These are phyloP conservation scores for Anthrax anthrax DNA, from an alignment of 2,888 invertebrate genomes.

Conservation along the genomic window DNA sequence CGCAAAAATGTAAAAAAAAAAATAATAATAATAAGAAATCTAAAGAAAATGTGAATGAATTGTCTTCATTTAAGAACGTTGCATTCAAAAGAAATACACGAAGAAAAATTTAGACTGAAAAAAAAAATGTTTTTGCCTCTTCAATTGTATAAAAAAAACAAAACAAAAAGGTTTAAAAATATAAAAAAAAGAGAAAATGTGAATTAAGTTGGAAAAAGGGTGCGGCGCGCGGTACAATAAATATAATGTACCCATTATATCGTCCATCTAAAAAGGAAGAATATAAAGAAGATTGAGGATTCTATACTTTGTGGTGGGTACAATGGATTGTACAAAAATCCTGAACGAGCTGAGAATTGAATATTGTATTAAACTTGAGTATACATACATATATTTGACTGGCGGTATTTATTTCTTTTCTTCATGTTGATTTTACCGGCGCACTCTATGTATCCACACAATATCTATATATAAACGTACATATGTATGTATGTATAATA, in stretches of 20 bases:
- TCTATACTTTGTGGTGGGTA: no score
- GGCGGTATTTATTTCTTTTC: neutral
- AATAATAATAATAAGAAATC: neutral
- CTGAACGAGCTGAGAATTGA: no score
- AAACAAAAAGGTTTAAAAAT: no score
- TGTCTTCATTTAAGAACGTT: constrained; percentile 10
- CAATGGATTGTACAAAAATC: no score
- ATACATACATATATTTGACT: no score
- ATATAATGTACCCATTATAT: neutral
- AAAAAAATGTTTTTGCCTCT: neutral
- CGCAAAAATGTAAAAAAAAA: neutral
- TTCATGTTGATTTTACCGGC: constrained; percentile 8
- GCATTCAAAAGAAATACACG: neutral
- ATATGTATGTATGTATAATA: no score
- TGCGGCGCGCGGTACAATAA: no score
- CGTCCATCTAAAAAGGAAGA: neutral
- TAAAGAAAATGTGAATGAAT: constrained; percentile 5
- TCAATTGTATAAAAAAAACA: no score
- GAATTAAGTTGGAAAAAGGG: no score
- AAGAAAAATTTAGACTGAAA: neutral
- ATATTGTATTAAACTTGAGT: no score
- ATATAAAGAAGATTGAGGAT: neutral
- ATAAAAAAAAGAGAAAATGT: no score
- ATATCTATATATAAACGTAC: no score
- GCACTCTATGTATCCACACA: neutral